Percentiles rank a stretch among this genome's conserved stretches.
Conservation (phyloP, 92 coral and sea anemone species). For the Actinostola sp. region DNA sequence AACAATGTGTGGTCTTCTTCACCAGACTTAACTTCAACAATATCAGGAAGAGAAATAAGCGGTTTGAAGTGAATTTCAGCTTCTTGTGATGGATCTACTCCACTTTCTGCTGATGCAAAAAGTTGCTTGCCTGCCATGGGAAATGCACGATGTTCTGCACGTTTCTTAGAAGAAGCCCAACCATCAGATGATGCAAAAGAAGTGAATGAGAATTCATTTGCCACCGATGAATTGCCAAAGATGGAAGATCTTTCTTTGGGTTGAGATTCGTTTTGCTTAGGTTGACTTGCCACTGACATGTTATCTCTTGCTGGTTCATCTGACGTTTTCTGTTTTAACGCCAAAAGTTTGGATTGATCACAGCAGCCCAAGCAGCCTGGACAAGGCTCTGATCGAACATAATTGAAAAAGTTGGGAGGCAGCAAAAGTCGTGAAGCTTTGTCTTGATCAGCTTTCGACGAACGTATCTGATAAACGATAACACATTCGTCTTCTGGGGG, state of each 20-base stretch:
- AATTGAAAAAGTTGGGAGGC: constrained; percentile 86
- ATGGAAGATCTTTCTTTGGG: constrained; percentile 18
- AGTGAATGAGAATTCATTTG: constrained; percentile 63
- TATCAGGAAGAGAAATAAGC: constrained; percentile 83
- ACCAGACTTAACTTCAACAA: constrained; percentile 75
- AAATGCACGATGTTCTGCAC: constrained; percentile 41
- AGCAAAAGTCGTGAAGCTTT: constrained; percentile 75
- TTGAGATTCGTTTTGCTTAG: constrained; percentile 10
- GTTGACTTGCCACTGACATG: constrained; percentile 11
- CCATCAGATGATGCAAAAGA: constrained; percentile 56
- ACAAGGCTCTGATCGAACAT: constrained; percentile 42
- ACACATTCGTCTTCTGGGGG: constrained; percentile 75
- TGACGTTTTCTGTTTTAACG: constrained; percentile 6
- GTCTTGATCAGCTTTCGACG: constrained; percentile 74
- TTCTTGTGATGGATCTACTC: constrained; percentile 30
- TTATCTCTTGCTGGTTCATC: background rate
- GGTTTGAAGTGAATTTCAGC: constrained; percentile 83
- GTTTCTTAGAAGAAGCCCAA: constrained; percentile 35
- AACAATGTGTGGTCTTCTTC: constrained; percentile 81
- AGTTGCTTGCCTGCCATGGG: constrained; percentile 78
- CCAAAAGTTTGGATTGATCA: constrained; percentile 2
- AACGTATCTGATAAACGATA: constrained; percentile 70
- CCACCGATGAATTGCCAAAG: constrained; percentile 70
- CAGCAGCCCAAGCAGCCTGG: constrained; percentile 78
- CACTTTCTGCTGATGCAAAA: constrained; percentile 57